Evolutionary conservation across 2,113 vertebrate species (phyloP).

Genomic region (Rhegmatorhina hoffmannsi): DNA sequence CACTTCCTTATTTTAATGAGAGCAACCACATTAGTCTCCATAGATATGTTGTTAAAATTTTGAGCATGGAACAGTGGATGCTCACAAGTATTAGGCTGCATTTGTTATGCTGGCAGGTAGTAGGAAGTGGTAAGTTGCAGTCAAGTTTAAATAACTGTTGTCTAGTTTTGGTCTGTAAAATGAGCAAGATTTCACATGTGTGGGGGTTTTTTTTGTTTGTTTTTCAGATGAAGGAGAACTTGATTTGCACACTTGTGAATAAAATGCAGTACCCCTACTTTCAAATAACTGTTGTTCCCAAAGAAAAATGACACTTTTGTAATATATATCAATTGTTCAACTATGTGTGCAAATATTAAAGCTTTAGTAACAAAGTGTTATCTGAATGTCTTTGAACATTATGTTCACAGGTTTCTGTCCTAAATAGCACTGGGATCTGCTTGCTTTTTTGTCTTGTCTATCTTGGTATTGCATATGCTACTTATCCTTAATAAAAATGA

Average conservation of each 20-base stretch:
- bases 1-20: neutral
- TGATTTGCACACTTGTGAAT: neutral
- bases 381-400: neutral
- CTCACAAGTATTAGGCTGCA: neutral
- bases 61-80: neutral
- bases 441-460: neutral
- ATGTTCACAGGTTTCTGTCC: neutral
- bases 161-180: neutral
- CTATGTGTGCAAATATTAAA: neutral
- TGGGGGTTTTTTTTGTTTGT: neutral
- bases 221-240: neutral
- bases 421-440: neutral
- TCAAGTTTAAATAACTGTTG: neutral
- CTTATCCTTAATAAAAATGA: neutral
- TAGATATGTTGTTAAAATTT: neutral
- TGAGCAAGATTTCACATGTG: neutral
- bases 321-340: neutral
- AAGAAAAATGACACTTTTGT: neutral
- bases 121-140: neutral
- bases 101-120: neutral
- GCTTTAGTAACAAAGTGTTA: neutral
- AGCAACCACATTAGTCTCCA: fast-evolving
- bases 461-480: neutral
- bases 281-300: neutral
- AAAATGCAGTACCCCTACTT: neutral